Evolutionary conservation across 2,113 vertebrate genomes (phyloP).

Genomic region (Paedocypris sp.): DNA sequence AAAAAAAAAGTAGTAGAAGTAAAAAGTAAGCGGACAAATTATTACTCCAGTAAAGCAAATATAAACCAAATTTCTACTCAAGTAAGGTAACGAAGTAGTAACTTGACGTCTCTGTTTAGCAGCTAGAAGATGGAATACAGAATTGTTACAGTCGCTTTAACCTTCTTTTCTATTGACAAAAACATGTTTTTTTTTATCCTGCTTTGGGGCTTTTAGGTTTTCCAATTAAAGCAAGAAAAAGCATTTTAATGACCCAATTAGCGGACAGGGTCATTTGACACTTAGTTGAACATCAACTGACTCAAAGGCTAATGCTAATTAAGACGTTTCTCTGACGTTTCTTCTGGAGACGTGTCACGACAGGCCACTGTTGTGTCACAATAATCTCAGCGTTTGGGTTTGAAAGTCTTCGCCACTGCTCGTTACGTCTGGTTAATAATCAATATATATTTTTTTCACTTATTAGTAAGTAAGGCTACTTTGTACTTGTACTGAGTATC

Average conservation of each 20-base stretch:
- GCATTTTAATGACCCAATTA: slow-evolving; percentile 27
- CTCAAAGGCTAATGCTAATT: slow-evolving; percentile 28
- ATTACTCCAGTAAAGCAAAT: too few species aligned
- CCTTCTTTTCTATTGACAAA: too few species aligned
- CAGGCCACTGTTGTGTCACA: neutral
- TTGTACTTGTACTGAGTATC: too few species aligned
- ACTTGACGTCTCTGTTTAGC: too few species aligned
- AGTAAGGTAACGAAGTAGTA: too few species aligned
- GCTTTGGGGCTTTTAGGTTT: neutral
- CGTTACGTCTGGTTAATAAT: neutral
- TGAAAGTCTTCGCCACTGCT: neutral
- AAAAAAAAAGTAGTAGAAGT: too few species aligned
- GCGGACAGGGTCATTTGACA: slow-evolving; percentile 30
- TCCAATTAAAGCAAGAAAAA: slow-evolving; percentile 26
- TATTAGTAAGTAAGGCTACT: too few species aligned
- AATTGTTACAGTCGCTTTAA: too few species aligned
- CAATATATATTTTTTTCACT: too few species aligned
- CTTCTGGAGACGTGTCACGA: neutral
- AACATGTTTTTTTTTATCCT: slow-evolving; percentile 4
- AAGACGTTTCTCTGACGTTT: slow-evolving; percentile 7
- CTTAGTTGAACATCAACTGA: neutral
- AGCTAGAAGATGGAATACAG: too few species aligned
- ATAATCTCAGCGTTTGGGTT: neutral
- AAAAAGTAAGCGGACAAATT: too few species aligned
- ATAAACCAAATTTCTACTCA: too few species aligned